Base-by-base conservation (phyloP, 2,797 vertebrate genomes). In the Alca torda region DNA sequence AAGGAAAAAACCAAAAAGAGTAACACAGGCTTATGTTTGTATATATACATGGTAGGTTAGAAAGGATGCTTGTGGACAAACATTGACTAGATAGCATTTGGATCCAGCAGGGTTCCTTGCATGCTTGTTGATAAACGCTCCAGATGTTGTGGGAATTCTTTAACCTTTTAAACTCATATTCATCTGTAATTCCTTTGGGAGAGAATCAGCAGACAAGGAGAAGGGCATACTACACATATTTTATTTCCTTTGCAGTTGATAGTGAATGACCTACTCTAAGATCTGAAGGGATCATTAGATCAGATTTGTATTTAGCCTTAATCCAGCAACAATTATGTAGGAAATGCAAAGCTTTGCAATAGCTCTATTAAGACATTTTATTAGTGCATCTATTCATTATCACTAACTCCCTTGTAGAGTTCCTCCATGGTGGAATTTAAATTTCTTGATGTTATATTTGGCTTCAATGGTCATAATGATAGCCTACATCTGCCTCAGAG, bases 361-460 rank as follows among this genome's bases (percentile, higher is more conserved):
- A 65, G 54, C 48, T 87, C 68, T 80, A 56, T 67, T 78, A 85
- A 84, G 75, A 69, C 30, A 39, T 64, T 92, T 82, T 77, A 83
- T 80, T 96, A 90, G 89, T 60, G 59, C 45, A n/a, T 28, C 63
- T 91, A 67, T 87, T 89, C 67, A 69, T 89, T 92, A 87, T 24
- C 54, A 56, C 28, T 59, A 82, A 31, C 50, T 37, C 59, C 80
- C 25, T 74, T 31, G 19, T 35, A 82, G 25, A 60, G 67, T 30
- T 77, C 59, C 89, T 90, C 53, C 60, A 60, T 1, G 5, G 51
- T 33, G 51, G 28, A 84, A 79, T 87, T 93, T 46, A 46, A 82
- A 92, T 73, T 82, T 82, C 80, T 87, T 61, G 30, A 63, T 16
- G 17, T 59, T 89, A 16, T 56, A 76, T 76, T 84, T 93, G 80